These are phyloP conservation scores for Galeopterus variegatus DNA, from an alignment of 2,113 vertebrate genomes.

Conservation along the genomic window DNA sequence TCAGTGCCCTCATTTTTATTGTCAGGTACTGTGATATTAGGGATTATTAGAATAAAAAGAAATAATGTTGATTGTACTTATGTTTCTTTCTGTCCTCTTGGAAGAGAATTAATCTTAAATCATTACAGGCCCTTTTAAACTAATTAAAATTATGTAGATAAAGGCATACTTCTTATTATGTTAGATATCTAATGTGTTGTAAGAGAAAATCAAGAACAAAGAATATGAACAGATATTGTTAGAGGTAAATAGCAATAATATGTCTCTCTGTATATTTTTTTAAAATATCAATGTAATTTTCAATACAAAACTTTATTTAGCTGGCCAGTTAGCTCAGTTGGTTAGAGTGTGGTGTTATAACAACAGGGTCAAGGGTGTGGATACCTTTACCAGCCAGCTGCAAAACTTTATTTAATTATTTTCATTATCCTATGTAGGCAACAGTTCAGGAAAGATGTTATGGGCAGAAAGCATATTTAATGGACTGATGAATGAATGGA, in stretches of 20 bases:
- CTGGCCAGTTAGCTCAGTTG: no score
- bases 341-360: no score
- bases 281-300: background rate
- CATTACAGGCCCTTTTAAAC: background rate
- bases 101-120: conserved; percentile 4
- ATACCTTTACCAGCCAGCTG: no score
- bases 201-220: conserved; percentile 6
- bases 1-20: conserved; percentile 51
- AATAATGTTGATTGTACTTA: conserved; percentile 19
- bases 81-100: background rate
- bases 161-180: background rate
- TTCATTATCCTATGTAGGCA: background rate
- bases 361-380: no score
- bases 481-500: background rate
- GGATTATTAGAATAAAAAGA: conserved; percentile 43
- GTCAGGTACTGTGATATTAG: background rate
- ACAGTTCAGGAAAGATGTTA: background rate
- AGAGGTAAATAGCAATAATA: background rate
- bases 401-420: background rate
- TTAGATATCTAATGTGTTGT: background rate
- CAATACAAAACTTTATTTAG: background rate
- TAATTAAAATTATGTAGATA: conserved; percentile 14
- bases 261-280: background rate
- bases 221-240: background rate
- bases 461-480: background rate